These are phyloP conservation scores for Cromileptes altivelis DNA, from an alignment of 2,113 vertebrate genomes.

Conservation along the genomic window DNA sequence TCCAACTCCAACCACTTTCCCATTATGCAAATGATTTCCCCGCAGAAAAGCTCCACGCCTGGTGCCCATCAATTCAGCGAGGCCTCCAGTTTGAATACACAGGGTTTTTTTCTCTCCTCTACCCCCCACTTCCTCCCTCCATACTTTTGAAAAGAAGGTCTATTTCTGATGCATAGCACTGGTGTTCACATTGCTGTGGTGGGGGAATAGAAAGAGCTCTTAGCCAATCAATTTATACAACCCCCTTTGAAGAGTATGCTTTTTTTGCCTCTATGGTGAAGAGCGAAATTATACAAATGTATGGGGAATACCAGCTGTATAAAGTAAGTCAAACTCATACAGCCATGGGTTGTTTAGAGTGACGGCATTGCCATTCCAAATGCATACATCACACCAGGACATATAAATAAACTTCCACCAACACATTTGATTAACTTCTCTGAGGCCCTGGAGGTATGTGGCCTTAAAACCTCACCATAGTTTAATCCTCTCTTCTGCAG, in stretches of 20 bases:
- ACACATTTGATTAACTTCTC: slow-evolving; percentile 77
- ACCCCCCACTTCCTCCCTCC: slow-evolving; percentile 40
- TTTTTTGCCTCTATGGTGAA: slow-evolving; percentile 63
- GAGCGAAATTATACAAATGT: slow-evolving; percentile 79
- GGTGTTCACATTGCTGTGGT: slow-evolving; percentile 69
- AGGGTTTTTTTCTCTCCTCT: slow-evolving; percentile 10
- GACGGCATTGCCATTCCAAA: slow-evolving; percentile 70
- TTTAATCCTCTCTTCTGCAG: slow-evolving; percentile 73
- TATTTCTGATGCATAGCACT: slow-evolving; percentile 77
- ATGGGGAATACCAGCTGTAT: slow-evolving; percentile 66
- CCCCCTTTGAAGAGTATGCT: slow-evolving; percentile 73
- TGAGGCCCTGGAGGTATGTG: slow-evolving; percentile 64
- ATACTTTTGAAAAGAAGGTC: slow-evolving; percentile 75
- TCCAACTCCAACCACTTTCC: slow-evolving; percentile 79
- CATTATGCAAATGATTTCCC: slow-evolving; percentile 85
- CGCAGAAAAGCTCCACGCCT: slow-evolving; percentile 76
- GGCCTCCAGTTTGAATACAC: slow-evolving; percentile 76
- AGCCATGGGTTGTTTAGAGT: slow-evolving; percentile 74
- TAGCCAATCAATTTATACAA: slow-evolving; percentile 80
- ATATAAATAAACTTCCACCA: slow-evolving; percentile 70
- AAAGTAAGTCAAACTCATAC: slow-evolving; percentile 58
- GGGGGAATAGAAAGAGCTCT: slow-evolving; percentile 73
- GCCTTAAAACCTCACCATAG: slow-evolving; percentile 69
- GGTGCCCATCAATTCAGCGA: slow-evolving; percentile 80
- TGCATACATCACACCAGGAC: slow-evolving; percentile 61